Evolutionary conservation across 2,888 invertebrate species (phyloP).

Genomic region (Conops quadrifasciatus): DNA sequence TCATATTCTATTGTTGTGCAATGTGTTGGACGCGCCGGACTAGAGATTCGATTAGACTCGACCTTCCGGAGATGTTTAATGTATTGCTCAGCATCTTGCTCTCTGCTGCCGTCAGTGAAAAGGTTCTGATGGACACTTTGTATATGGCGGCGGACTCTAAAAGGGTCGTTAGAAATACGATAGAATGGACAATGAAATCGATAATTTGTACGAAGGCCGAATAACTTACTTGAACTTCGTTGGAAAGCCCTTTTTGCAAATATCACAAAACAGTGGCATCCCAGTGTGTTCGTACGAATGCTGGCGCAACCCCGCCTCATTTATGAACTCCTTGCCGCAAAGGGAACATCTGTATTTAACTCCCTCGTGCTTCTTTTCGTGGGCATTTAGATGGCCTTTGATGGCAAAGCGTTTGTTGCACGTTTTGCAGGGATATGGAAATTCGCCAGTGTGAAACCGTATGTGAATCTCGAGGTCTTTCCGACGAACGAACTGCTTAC

Average conservation of each 20-base stretch:
- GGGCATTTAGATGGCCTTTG: conserved; percentile 46
- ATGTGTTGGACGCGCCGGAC: background rate
- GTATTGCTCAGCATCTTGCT: conserved; percentile 31
- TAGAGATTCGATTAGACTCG: background rate
- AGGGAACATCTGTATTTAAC: conserved; percentile 43
- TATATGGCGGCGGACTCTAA: conserved; percentile 38
- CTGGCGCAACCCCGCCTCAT: conserved; percentile 45
- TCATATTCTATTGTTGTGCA: background rate
- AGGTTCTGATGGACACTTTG: conserved; percentile 35
- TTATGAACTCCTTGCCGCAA: conserved; percentile 46
- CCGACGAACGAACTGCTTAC: conserved; percentile 47
- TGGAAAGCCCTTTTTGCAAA: conserved; percentile 47
- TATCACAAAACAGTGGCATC: conserved; percentile 44
- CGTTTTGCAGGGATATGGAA: conserved; percentile 43
- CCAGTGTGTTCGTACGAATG: conserved; percentile 46
- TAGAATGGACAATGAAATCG: background rate
- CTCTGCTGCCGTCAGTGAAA: conserved; percentile 29
- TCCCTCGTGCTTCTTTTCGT: conserved; percentile 45
- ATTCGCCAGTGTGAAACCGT: conserved; percentile 49
- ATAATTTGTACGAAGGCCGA: no score
- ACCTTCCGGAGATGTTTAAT: conserved; percentile 11
- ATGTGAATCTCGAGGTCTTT: conserved; percentile 46
- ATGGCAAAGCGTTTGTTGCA: conserved; percentile 47
- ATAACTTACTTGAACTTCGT: conserved; percentile 46
- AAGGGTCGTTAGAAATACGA: no score